These are phyloP conservation scores for Pluvianellus socialis DNA, from an alignment of 2,113 vertebrate species.

Conservation along the genomic window DNA sequence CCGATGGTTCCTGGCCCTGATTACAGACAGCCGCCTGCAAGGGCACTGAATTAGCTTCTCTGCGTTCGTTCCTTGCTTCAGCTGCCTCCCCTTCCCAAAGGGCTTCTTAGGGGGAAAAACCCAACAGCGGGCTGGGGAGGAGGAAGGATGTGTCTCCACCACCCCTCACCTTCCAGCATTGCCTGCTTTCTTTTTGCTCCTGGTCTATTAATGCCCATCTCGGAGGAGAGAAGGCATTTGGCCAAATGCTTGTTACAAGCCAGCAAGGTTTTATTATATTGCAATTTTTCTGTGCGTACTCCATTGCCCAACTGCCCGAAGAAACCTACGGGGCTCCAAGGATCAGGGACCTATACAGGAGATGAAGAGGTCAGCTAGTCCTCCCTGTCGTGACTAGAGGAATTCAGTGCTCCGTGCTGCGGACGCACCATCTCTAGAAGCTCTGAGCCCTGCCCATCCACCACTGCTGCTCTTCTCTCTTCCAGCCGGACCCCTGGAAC, in stretches of 20 bases:
- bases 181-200: neutral
- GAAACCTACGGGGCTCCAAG: neutral
- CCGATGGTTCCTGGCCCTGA: constrained; percentile 4
- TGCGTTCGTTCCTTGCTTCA: neutral
- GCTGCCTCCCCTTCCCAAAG: constrained; percentile 10
- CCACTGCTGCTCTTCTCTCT: neutral
- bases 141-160: neutral
- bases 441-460: neutral
- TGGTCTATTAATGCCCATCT: neutral
- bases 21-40: neutral
- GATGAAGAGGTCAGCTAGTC: neutral
- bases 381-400: neutral
- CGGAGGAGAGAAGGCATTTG: neutral
- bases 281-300: neutral
- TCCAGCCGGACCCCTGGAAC: constrained; percentile 92
- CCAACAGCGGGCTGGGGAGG: neutral
- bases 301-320: neutral
- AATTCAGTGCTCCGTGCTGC: neutral
- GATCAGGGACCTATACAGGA: neutral
- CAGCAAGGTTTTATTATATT: neutral
- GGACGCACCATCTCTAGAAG: neutral
- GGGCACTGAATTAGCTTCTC: neutral
- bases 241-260: neutral
- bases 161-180: neutral
- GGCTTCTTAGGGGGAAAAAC: neutral